Evolutionary conservation across 37 sponge, comb jelly and placozoan genomes (phyloP), one percentile per base, ranked within the genome.

Genomic region (Agelas oroides): DNA sequence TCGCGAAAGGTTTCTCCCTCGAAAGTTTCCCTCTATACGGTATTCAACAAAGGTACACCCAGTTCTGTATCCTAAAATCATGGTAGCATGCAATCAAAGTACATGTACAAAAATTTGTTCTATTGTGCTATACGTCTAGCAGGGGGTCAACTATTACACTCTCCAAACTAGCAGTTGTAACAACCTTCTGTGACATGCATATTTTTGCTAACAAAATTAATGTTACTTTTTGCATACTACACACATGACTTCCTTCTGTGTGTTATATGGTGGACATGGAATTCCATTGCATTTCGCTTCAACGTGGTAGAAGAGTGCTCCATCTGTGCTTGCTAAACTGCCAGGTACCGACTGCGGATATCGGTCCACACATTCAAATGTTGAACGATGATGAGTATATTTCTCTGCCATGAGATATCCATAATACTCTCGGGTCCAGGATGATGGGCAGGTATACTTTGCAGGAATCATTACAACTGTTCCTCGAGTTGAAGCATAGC

Each of bases 361-460:
- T 59, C 38, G 53, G 59, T 86, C 86, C 46, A 86, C 78, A 86
- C 86, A 86, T 20, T 63, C 72, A 32, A 59, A 86, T 1, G 58
- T 77, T 55, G 59, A 46, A 30, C 71, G 38, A 34, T 60, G 30
- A 55, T 77, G 71, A 41, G 38, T 35, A 38, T 35, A 14, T 62
- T 35, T 33, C 56, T 77, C 78, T 37, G 70, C 53, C 79, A 86
- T 78, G 56, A 86, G 79, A 2, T 64, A 86, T 25, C 86, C 86
- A 78, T 66, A 65, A 63, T 86, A 86, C 59, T 86, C 86, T 23
- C 32, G 53, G 20, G 86, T 86, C 86, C 86, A 86, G 28, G 35
- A 34, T 31, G 58, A 16, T 32, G 86, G 86, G 53, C 86, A 86
- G 27, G 12, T 20, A 34, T 46, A 31, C 16, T 21, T 56, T 70